Evolutionary conservation across 92 coral and sea anemone species (phyloP).

Genomic region (Epizoanthus fatuus): DNA sequence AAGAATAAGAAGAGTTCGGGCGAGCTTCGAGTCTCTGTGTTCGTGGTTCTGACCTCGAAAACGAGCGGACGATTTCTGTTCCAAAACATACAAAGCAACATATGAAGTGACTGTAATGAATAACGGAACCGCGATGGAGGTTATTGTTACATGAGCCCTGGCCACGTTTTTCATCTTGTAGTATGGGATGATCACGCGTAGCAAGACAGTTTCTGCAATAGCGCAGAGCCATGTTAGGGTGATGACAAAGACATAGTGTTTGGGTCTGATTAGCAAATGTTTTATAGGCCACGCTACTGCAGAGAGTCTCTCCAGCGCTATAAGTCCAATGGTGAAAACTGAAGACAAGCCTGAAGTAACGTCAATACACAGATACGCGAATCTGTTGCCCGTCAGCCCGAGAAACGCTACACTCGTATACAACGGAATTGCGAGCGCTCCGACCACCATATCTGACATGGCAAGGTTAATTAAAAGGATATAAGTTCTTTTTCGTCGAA

Average conservation of each 20-base stretch:
- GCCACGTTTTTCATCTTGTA: slow-evolving; percentile 29
- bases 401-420: slow-evolving; percentile 42
- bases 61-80: slow-evolving; percentile 46
- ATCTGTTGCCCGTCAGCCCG: slow-evolving; percentile 1
- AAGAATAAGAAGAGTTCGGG: slow-evolving; percentile 56
- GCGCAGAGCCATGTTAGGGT: slow-evolving; percentile 52
- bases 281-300: slow-evolving; percentile 58
- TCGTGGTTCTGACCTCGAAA: slow-evolving; percentile 31
- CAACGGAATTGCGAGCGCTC: slow-evolving; percentile 65
- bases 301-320: slow-evolving; percentile 61
- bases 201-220: slow-evolving; percentile 24
- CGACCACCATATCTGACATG: slow-evolving; percentile 55
- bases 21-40: slow-evolving; percentile 59
- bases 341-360: slow-evolving; percentile 63
- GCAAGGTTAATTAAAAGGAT: slow-evolving; percentile 55
- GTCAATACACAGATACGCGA: slow-evolving; percentile 40
- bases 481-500: slow-evolving; percentile 39
- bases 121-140: slow-evolving; percentile 43
- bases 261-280: slow-evolving; percentile 40
- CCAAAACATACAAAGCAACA: slow-evolving; percentile 11
- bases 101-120: slow-evolving; percentile 43
- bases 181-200: slow-evolving; percentile 41
- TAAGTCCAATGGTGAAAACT: slow-evolving; percentile 47
- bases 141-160: slow-evolving; percentile 50
- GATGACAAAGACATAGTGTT: slow-evolving; percentile 46